Percentiles rank a stretch among this genome's conserved stretches.
Conservation (phyloP, 2,113 vertebrate genomes). For the Polypterus senegalus region DNA sequence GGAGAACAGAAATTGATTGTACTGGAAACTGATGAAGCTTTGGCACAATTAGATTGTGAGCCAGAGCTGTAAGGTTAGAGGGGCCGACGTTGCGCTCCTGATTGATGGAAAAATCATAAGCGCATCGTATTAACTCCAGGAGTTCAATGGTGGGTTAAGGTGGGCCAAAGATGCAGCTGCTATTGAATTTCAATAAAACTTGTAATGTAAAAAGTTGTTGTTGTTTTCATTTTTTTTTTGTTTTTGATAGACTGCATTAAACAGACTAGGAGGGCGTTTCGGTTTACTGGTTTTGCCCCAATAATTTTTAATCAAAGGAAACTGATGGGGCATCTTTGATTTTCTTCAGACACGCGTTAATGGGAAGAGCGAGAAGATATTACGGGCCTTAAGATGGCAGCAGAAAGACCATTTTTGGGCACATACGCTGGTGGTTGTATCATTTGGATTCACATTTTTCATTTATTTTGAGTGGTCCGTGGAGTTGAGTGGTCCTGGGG, state of each 20-base stretch:
- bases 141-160: slow-evolving; percentile 93
- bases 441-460: too few species aligned
- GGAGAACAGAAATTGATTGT: slow-evolving; percentile 77
- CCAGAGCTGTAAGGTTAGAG: slow-evolving; percentile 79
- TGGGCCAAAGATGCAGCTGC: slow-evolving; percentile 76
- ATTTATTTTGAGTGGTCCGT: too few species aligned
- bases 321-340: too few species aligned
- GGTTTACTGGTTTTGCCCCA: too few species aligned
- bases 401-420: too few species aligned
- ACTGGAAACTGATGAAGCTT: slow-evolving; percentile 91
- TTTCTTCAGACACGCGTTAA: too few species aligned
- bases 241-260: slow-evolving; percentile 18
- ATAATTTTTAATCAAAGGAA: too few species aligned
- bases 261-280: slow-evolving; percentile 18
- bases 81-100: slow-evolving; percentile 64
- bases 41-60: slow-evolving; percentile 94
- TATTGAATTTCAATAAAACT: slow-evolving; percentile 77
- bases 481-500: too few species aligned
- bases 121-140: slow-evolving; percentile 84
- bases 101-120: slow-evolving; percentile 98
- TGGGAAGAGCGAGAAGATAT: too few species aligned
- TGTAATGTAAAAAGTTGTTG: slow-evolving; percentile 38
- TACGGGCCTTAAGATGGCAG: too few species aligned
- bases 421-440: too few species aligned
- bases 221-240: slow-evolving; percentile 8